Conservation (phyloP, 2,797 vertebrate genomes). For the Sebastes minor region DNA sequence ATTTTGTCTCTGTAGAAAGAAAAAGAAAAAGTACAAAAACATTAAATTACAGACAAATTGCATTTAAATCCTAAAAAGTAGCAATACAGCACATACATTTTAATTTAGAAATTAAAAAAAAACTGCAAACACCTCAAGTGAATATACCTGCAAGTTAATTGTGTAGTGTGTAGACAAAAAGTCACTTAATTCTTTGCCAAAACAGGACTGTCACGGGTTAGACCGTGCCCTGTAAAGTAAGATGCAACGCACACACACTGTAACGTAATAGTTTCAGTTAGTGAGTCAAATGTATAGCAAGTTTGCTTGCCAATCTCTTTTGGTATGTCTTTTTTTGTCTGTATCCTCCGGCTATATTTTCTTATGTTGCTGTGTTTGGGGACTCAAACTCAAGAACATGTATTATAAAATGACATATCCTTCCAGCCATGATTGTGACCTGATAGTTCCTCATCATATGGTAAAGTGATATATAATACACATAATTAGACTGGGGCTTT, state of each 20-base stretch:
- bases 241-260: no score
- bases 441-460: not conserved
- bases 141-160: not conserved
- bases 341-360: no score
- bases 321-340: no score
- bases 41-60: not conserved
- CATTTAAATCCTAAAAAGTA: not conserved
- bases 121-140: not conserved
- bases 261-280: not conserved
- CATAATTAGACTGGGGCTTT: not conserved
- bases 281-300: not conserved
- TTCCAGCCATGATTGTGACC: not conserved
- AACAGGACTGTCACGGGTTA: not conserved
- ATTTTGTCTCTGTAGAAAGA: slow-evolving; percentile 82
- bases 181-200: not conserved
- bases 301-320: not conserved
- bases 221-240: no score
- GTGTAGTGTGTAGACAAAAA: not conserved
- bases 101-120: fast-evolving
- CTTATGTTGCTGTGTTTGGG: not conserved
- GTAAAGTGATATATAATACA: not conserved
- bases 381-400: not conserved
- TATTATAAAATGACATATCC: not conserved
- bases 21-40: not conserved
- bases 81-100: not conserved